These are phyloP conservation scores for Diogma glabrata DNA, from an alignment of 2,888 invertebrate species.

Conservation along the genomic window DNA sequence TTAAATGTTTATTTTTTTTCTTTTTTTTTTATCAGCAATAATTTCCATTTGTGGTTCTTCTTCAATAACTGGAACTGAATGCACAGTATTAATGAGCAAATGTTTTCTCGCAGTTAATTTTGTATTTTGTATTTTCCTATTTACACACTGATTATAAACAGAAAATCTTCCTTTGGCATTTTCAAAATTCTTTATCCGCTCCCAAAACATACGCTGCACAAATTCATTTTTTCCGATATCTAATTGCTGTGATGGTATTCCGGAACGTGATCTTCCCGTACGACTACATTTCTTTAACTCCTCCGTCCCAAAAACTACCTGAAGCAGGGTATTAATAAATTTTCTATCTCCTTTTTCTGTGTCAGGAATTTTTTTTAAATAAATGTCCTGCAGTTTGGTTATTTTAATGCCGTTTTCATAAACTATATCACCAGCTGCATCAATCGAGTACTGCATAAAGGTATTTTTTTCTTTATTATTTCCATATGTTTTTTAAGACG, in stretches of 20 bases:
- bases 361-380: not conserved
- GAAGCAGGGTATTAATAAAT: not conserved
- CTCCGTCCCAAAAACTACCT: not conserved
- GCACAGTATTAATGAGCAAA: too few relatives aligned
- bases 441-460: not conserved
- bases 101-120: too few relatives aligned
- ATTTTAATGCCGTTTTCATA: not conserved
- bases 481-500: not conserved
- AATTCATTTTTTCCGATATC: not conserved
- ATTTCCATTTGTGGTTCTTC: too few relatives aligned
- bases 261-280: not conserved
- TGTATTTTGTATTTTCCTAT: too few relatives aligned
- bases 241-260: not conserved
- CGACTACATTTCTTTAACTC: not conserved
- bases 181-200: not conserved
- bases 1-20: too few relatives aligned
- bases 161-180: not conserved
- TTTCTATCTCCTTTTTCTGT: conserved; percentile 1
- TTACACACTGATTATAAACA: not conserved
- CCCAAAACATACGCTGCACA: not conserved
- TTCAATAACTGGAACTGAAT: too few relatives aligned
- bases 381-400: not conserved
- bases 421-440: not conserved
- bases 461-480: not conserved
- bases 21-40: too few relatives aligned